phyloP scores from a whole-genome alignment of 2,888 invertebrate genomes.

The Pammene fasciana region DNA sequence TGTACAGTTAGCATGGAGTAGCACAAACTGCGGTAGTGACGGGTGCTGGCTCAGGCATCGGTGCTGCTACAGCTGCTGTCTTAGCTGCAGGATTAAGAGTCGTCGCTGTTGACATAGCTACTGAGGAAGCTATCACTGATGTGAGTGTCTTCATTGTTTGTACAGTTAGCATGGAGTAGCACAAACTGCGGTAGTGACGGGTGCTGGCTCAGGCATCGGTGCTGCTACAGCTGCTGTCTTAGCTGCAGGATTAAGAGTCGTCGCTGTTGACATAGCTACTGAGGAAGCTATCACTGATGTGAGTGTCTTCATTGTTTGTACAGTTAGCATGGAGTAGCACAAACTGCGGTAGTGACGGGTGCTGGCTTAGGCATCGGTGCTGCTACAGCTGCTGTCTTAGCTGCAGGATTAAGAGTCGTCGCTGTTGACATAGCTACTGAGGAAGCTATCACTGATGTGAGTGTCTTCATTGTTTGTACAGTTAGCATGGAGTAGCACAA shows the following conservation, averaged over 20 bases:
- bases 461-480: not conserved
- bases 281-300: conserved; percentile 31
- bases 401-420: conserved; percentile 80
- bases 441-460: conserved; percentile 24
- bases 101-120: conserved; percentile 49
- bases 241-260: conserved; percentile 79
- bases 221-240: conserved; percentile 72
- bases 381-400: conserved; percentile 69
- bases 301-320: not conserved
- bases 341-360: conserved; percentile 77
- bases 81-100: conserved; percentile 81
- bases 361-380: conserved; percentile 58
- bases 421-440: conserved; percentile 31
- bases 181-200: conserved; percentile 77
- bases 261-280: conserved; percentile 47
- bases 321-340: not conserved
- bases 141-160: conserved; percentile 8
- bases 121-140: conserved; percentile 24
- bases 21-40: conserved; percentile 78
- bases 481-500: not conserved
- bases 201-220: conserved; percentile 53
- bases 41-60: conserved; percentile 47
- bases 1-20: not conserved
- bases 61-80: conserved; percentile 71
- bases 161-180: not conserved